Evolutionary conservation across 2,797 vertebrate species (phyloP).

Genomic region (Orestias chungarensis): DNA sequence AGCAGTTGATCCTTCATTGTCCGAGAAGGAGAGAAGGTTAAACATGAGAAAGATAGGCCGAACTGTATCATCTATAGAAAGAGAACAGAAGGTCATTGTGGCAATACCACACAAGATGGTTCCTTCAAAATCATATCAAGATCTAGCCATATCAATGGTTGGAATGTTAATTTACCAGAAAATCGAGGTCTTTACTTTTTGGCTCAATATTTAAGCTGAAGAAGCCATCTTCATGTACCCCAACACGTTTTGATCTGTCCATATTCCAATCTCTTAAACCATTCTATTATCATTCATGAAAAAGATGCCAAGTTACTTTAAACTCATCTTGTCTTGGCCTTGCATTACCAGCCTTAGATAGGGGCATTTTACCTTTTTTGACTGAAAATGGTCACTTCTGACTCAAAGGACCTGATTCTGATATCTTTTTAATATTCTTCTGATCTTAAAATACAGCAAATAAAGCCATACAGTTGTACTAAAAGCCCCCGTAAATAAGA

Average conservation of each 20-base stretch:
- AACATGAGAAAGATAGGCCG: background rate
- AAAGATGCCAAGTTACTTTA: background rate
- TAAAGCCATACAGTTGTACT: background rate
- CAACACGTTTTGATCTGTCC: background rate
- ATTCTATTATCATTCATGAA: background rate
- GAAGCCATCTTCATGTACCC: background rate
- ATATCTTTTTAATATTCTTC: background rate
- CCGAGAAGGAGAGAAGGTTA: background rate
- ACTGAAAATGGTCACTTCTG: background rate
- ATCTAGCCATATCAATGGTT: background rate
- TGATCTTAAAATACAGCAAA: background rate
- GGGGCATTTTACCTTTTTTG: background rate
- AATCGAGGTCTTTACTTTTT: background rate
- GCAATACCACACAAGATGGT: background rate
- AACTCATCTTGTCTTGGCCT: background rate
- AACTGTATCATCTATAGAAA: background rate
- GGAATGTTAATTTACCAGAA: background rate
- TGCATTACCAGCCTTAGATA: background rate
- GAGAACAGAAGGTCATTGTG: background rate
- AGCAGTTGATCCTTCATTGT: too few species aligned
- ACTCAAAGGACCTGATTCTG: background rate
- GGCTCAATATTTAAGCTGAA: background rate
- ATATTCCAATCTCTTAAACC: background rate
- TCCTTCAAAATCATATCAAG: background rate
- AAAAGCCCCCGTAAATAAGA: background rate